These are phyloP conservation scores for Cryptus armator DNA, from an alignment of 2,888 invertebrate species.

Conservation along the genomic window DNA sequence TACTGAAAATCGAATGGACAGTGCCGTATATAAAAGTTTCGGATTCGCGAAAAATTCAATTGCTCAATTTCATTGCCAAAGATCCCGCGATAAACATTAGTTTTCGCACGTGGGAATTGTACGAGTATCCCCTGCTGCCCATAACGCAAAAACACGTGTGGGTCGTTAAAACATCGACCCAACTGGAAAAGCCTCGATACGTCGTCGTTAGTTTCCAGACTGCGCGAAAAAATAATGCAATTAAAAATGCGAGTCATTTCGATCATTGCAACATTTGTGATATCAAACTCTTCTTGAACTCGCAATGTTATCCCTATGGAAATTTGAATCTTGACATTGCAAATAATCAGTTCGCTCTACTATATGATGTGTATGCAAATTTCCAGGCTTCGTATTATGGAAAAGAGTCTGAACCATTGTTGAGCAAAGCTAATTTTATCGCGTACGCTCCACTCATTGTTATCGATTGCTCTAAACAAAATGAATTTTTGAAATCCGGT, in stretches of 20 bases:
- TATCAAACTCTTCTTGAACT: not conserved
- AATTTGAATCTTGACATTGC: conserved; percentile 11
- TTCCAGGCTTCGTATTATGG: not conserved
- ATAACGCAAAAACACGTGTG: conserved; percentile 24
- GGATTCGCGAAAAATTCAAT: conserved; percentile 65
- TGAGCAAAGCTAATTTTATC: not conserved
- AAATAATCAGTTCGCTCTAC: conserved; percentile 6
- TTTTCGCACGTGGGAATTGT: conserved; percentile 81
- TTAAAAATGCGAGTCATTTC: conserved; percentile 16
- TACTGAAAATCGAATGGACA: conserved; percentile 70
- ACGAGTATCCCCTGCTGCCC: conserved; percentile 80
- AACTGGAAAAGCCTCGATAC: conserved; percentile 39
- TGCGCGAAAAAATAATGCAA: not conserved
- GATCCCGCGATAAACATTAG: conserved; percentile 63
- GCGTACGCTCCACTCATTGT: not conserved
- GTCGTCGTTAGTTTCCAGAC: conserved; percentile 14
- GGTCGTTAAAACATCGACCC: conserved; percentile 32
- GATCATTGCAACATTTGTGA: conserved; percentile 5
- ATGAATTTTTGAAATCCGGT: conserved; percentile 18
- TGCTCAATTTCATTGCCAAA: conserved; percentile 63
- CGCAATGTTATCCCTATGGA: not conserved
- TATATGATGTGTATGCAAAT: not conserved
- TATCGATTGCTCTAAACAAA: conserved; percentile 61
- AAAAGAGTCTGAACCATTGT: not conserved
- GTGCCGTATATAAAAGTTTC: conserved; percentile 65